Base-by-base conservation (phyloP, 2,888 invertebrate species). In the Dusona sp. region DNA sequence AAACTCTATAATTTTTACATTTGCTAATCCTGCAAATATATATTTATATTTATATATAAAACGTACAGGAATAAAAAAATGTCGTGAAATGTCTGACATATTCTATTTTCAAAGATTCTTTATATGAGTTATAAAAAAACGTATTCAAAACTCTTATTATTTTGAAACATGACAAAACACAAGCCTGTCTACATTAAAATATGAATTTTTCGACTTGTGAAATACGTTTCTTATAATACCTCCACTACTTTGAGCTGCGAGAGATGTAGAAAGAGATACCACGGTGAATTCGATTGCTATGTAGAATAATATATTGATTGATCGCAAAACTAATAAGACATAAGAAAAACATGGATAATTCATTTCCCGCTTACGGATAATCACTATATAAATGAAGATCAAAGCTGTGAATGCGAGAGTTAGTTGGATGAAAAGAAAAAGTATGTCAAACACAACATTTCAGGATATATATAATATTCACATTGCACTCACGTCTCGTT, bases 401-500 rank as follows among this genome's bases (percentile, higher is more conserved):
- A 57, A 61, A 25, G 57, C 54, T 51, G 2, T 38, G n/a, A 22
- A 75, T n/a, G 54, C 57, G 73, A 22, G 38, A 42, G 42, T 22
- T 13, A 13, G 54, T 4, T 54, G 54, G 22, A 19, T 13, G 22
- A 8, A 33, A 54, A 42, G 16, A 57, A 22, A 61, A 75, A 51
- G 57, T 54, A 48, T 42, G 54, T 51, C 42, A 68, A 25, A 29
- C 38, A 13, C 48, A 57, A 36, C 38, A 22, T 48, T 65, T 19
- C 29, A n/a, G 16, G 7, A 36, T 25, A 19, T 13, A 36, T 68
- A 54, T 38, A 67, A 78, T 54, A 78, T 67, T 51, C 25, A 38
- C 42, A 67, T 54, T 67, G 67, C 38, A 67, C 67, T 51, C 54
- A 51, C 67, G 54, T 78, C 51, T 67, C 54, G 78, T 78, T 79